These are phyloP conservation scores for Alligator mississippiensis DNA, from an alignment of 2,113 vertebrate species.

Conservation along the genomic window DNA sequence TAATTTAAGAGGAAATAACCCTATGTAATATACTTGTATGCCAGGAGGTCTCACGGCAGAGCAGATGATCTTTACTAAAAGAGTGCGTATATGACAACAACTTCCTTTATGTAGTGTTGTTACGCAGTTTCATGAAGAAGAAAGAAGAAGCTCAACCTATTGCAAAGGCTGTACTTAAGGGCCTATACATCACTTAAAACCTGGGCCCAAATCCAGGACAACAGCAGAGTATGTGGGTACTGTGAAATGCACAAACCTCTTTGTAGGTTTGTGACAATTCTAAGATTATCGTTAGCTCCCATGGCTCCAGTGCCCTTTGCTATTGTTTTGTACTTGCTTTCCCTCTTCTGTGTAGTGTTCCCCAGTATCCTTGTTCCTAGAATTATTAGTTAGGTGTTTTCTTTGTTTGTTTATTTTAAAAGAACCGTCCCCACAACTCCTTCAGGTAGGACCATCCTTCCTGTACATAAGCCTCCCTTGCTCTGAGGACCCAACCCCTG, in stretches of 20 bases:
- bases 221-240: too few relatives aligned
- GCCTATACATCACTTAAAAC: not conserved
- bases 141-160: not conserved
- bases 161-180: not conserved
- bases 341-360: not conserved
- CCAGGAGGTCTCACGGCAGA: not conserved
- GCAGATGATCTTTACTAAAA: not conserved
- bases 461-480: not conserved
- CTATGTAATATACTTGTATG: not conserved
- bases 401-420: too few relatives aligned
- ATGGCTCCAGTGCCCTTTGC: not conserved
- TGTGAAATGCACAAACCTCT: not conserved
- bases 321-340: not conserved
- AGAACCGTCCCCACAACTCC: not conserved
- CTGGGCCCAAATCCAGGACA: not conserved
- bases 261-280: not conserved
- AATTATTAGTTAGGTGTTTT: not conserved
- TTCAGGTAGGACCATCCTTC: not conserved
- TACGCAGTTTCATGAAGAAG: not conserved
- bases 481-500: not conserved
- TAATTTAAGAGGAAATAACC: not conserved
- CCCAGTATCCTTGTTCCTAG: not conserved
- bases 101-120: not conserved
- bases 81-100: not conserved
- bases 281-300: not conserved